Evolutionary conservation across 2,888 invertebrate species (phyloP), one percentile per base, ranked within the genome.

Genomic region (Leucoptera coffeella): DNA sequence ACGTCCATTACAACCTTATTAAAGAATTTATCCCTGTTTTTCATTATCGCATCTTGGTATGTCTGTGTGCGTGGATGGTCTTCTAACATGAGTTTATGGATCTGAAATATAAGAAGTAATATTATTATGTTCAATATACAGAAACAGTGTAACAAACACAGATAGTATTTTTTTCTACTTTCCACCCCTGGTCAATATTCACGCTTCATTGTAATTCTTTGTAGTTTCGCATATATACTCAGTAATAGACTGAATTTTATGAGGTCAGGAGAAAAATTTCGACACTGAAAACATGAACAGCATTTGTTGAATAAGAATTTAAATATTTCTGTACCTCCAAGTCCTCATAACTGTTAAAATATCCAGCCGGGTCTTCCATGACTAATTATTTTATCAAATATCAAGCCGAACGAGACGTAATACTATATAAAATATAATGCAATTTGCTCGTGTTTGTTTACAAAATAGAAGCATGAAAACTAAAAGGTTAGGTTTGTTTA

Each of bases 1-100:
- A 90, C 81, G 59, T 90, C 91, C 65, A 94, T 73, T 1, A 94
- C 85, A 28, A 80, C 50, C 73, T 90, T 93, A 32, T 79, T 81
- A 41, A 77, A 65, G 39, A 95, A 86, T 29, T 77, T 51, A 2
- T 74, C 58, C 39, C 67, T 67, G 38, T 81, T 82, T 14, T 72
- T 61, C 22, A 79, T 52, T 43, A 96, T 91, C 1, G 91, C 91
- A 42, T 83, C 75, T 45, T 73, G 76, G 45, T 93, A 96, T 2
- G 88, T 80, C 37, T 77, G 64, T 28, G 86, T 90, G 35, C 95
- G 74, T 2, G 80, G 71, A 14, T 61, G 54, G 58, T 93, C 93
- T 43, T 77, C 75, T 2, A 90, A 56, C 90, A 90, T 90, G 28
- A 87, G 51, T 45, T 77, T 77, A 47, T 90, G 90, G 5, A 90